These are phyloP conservation scores for Lanistes nyassanus DNA, from an alignment of 1,140 invertebrate species.

Conservation along the genomic window DNA sequence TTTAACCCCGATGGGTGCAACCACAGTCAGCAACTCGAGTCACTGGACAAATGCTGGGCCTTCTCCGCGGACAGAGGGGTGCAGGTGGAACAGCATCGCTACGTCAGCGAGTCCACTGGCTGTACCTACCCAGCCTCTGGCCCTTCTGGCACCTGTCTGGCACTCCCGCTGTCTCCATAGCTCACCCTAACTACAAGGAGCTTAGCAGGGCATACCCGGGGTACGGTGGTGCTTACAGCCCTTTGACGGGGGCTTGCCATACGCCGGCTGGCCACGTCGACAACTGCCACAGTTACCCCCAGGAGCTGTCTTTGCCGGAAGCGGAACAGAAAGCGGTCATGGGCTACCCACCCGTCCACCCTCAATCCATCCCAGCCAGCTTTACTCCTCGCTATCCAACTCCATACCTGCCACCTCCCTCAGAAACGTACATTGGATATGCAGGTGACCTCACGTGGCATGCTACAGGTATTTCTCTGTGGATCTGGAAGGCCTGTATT, in stretches of 20 bases:
- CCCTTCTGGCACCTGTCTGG: background rate
- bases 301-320: background rate
- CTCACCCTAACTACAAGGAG: conserved; percentile 6
- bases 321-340: background rate
- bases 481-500: background rate
- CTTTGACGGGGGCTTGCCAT: conserved; percentile 8
- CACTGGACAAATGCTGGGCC: background rate
- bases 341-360: conserved; percentile 5
- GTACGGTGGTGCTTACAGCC: background rate
- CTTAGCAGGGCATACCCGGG: background rate
- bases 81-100: background rate
- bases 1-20: background rate
- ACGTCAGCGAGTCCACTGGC: conserved; percentile 1
- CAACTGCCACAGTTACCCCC: background rate
- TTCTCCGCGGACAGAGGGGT: conserved; percentile 14
- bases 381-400: background rate
- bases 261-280: background rate
- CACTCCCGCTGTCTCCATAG: background rate
- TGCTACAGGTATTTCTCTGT: background rate
- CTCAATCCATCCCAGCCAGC: background rate
- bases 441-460: background rate
- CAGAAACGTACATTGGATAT: conserved; percentile 7
- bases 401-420: background rate
- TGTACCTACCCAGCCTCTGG: background rate
- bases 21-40: background rate